phyloP scores from a whole-genome alignment of 2,113 vertebrate genomes.

The Elephantulus edwardii region DNA sequence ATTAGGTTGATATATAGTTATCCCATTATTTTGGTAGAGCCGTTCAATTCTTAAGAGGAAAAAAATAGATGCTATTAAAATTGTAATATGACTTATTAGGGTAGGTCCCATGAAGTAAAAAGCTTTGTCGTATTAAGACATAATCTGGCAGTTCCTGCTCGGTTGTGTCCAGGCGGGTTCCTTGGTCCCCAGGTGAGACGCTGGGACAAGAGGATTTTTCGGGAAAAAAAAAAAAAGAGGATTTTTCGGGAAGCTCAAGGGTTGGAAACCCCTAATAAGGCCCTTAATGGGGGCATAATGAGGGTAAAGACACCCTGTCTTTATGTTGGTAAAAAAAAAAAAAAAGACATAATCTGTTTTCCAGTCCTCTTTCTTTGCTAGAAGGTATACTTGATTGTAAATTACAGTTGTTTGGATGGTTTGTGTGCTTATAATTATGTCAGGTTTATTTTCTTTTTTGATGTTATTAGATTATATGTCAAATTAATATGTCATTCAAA shows the following conservation, averaged over 20 bases:
- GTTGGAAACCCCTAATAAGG: neutral
- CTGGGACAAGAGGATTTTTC: neutral
- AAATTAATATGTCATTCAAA: conserved; percentile 37
- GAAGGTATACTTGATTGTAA: neutral
- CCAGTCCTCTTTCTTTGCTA: conserved; percentile 21
- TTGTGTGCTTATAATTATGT: neutral
- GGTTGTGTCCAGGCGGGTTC: too few species aligned
- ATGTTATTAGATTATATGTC: neutral
- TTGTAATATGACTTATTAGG: neutral
- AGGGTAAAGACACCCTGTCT: neutral
- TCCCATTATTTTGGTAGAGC: conserved; percentile 25
- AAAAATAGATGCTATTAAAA: conserved; percentile 37
- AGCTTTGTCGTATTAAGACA: neutral
- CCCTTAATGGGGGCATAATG: neutral
- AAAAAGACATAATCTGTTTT: conserved; percentile 13
- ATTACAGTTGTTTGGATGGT: conserved; percentile 12
- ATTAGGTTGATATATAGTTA: neutral
- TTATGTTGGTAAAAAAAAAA: too few species aligned
- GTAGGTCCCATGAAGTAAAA: neutral
- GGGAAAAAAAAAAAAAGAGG: too few species aligned
- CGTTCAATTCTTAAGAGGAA: conserved; percentile 26
- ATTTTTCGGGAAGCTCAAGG: neutral
- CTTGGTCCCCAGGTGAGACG: conserved; percentile 47
- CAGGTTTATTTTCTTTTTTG: conserved; percentile 24
- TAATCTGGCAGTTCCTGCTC: fast-evolving